Conservation (phyloP, 1,140 invertebrate genomes). For the Zaprionus gabonicus region DNA sequence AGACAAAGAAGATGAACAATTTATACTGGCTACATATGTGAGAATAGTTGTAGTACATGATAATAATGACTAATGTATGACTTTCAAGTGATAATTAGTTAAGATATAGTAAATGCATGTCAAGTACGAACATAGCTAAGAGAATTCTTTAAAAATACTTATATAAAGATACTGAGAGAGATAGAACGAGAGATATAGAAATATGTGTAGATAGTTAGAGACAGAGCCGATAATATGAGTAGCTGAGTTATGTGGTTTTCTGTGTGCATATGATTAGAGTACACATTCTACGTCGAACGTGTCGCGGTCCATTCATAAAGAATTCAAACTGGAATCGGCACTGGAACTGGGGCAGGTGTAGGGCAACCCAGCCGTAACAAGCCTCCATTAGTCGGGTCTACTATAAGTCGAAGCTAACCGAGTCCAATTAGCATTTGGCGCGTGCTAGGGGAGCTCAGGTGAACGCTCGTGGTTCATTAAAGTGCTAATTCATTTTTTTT, state of each 20-base stretch:
- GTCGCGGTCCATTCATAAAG: conserved; percentile 32
- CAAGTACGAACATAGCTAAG: conserved; percentile 38
- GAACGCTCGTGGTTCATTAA: conserved; percentile 71
- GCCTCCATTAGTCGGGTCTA: conserved; percentile 46
- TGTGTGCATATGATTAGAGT: conserved; percentile 26
- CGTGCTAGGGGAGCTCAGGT: conserved; percentile 58
- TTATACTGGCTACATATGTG: conserved; percentile 20
- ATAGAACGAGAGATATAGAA: background rate
- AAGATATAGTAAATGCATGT: conserved; percentile 43
- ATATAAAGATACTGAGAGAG: conserved; percentile 29
- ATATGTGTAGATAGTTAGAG: conserved; percentile 3
- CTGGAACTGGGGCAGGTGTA: conserved; percentile 54
- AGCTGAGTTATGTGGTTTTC: conserved; percentile 25
- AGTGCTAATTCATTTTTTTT: conserved; percentile 61
- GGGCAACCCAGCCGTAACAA: conserved; percentile 51
- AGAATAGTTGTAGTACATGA: conserved; percentile 24
- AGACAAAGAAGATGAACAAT: conserved; percentile 15
- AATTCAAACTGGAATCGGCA: background rate
- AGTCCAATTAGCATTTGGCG: conserved; percentile 66
- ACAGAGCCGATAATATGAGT: background rate
- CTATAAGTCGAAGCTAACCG: conserved; percentile 23
- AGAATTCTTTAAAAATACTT: conserved; percentile 27
- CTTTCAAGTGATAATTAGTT: conserved; percentile 58
- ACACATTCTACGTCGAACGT: conserved; percentile 11
- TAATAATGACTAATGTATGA: conserved; percentile 56